Base-by-base conservation (phyloP, 2,888 invertebrate genomes). In the Ryuthela nishihirai region DNA sequence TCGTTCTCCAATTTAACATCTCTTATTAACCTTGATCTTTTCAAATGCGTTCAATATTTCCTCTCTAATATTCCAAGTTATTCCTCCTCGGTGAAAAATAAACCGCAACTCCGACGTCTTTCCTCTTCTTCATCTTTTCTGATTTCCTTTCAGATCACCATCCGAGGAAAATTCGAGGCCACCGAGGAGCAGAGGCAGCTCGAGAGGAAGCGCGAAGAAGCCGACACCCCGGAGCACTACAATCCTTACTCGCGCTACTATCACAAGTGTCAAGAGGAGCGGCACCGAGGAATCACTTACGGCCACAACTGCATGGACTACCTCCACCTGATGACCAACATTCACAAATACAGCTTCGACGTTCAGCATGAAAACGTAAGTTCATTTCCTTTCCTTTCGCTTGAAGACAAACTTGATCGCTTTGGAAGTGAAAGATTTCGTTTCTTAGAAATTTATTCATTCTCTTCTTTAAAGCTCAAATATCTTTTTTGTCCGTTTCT, bases 311-410 rank as follows among this genome's bases (percentile, higher is more conserved):
- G 63, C 48, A 21, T 43, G 45, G 24, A 52, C 4, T 63, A 63
- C 46, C 29, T 60, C 12, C 18, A 47, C 4, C 21, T 42, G 7
- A 34, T 49, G n/a, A 52, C 46, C 26, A 50, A 54, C 7, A 35
- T 55, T 1, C 54, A 60, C 32, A 48, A 38, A 3, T 54, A 55
- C 34, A 41, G 25, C 18, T 50, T 50, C 40, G 34, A 54, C 25
- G 45, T 43, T 15, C 44, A 54, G 15, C 23, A 55, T 17, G 59
- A 60, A 40, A 26, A 63, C 9, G 63, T 63, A 47, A 54, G 63
- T 34, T 15, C 3, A 5, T 38, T 12, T 35, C 3, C n/a, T n/a
- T n/a, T n/a, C n/a, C n/a, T n/a, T n/a, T n/a, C n/a, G n/a, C n/a
- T n/a, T n/a, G n/a, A n/a, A n/a, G n/a, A n/a, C n/a, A n/a, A n/a